Conservation (phyloP, 2,888 invertebrate genomes). For the Plebejus melissa region DNA sequence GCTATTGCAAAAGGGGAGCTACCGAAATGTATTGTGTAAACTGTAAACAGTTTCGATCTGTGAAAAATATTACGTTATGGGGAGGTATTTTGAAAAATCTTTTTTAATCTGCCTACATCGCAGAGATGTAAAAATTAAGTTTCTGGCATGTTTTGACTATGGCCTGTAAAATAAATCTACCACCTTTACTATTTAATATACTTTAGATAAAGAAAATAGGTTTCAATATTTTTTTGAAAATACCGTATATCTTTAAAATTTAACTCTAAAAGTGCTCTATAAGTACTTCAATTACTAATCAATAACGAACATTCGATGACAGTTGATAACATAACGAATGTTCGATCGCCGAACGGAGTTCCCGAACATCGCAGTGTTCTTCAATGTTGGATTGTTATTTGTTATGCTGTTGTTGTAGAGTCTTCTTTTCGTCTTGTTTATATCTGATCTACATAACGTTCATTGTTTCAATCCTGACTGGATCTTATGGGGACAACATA, state of each 20-base stretch:
- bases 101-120: not conserved
- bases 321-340: not conserved
- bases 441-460: not conserved
- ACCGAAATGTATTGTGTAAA: not conserved
- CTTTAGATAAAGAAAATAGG: too few species aligned
- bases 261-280: not conserved
- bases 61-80: not conserved
- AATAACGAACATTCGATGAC: not conserved
- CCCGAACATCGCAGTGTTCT: not conserved
- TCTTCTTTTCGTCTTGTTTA: not conserved
- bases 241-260: not conserved
- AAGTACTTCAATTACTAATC: not conserved
- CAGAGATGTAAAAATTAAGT: too few species aligned
- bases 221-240: not conserved
- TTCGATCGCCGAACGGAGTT: not conserved
- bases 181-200: too few species aligned
- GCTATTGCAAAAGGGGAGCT: not conserved
- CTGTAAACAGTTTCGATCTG: not conserved
- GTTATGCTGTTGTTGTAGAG: not conserved
- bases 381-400: not conserved
- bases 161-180: too few species aligned
- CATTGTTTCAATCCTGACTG: not conserved
- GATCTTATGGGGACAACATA: not conserved
- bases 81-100: not conserved
- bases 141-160: too few species aligned